Evolutionary conservation across 2,888 invertebrate species (phyloP).

Genomic region (Fragum fragum): DNA sequence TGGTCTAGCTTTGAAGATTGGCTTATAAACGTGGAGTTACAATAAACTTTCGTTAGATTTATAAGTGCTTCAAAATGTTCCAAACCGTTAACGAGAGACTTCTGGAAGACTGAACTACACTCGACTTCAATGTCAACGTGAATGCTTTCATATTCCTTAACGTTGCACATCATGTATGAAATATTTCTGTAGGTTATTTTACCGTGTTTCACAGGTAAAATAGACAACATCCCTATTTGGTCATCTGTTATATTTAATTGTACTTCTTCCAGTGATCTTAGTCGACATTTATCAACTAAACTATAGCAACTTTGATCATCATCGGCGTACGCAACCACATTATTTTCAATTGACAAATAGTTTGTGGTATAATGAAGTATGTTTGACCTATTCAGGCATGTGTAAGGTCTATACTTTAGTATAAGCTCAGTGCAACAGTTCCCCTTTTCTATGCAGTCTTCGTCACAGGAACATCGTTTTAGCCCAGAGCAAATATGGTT

Average conservation of each 20-base stretch:
- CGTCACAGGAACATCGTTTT: neutral
- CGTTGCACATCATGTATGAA: slow-evolving; percentile 23
- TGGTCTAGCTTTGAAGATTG: neutral
- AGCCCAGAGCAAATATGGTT: neutral
- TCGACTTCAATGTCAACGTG: slow-evolving; percentile 3
- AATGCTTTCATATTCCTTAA: neutral
- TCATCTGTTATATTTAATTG: neutral
- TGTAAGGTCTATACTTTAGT: slow-evolving; percentile 16
- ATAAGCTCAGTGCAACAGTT: slow-evolving; percentile 19
- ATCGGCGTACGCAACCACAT: neutral
- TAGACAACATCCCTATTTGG: neutral
- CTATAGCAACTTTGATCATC: neutral
- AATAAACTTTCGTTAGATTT: neutral
- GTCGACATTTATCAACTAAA: slow-evolving; percentile 12
- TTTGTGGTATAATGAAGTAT: neutral
- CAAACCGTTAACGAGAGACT: neutral
- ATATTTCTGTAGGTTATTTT: slow-evolving; percentile 13
- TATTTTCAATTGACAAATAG: neutral
- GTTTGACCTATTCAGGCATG: neutral
- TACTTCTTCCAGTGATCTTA: neutral
- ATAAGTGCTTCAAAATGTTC: neutral
- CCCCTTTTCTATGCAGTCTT: neutral
- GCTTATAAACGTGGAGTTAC: neutral
- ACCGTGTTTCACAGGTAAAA: slow-evolving; percentile 9
- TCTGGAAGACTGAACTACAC: slow-evolving; percentile 1